Evolutionary conservation across 2,797 vertebrate genomes (phyloP).

Genomic region (Phylloscopus collybita): DNA sequence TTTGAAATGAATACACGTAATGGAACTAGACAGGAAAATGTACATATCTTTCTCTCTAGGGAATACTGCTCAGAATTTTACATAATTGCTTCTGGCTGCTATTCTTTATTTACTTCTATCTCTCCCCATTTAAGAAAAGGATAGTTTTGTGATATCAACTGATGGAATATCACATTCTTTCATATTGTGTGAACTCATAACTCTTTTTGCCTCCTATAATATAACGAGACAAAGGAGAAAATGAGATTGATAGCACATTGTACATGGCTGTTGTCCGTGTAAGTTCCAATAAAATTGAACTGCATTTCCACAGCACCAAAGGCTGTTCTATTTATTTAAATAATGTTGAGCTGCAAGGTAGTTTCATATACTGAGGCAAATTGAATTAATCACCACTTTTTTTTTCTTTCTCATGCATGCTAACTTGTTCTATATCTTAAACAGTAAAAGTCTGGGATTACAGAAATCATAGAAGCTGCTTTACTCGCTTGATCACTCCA

Average conservation of each 20-base stretch:
- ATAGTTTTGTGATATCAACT: not conserved
- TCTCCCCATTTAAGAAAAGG: not conserved
- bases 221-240: not conserved
- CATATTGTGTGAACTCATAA: not conserved
- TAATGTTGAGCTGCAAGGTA: not conserved
- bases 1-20: slow-evolving; percentile 43
- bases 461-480: not conserved
- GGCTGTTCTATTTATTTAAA: not conserved
- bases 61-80: slow-evolving; percentile 19
- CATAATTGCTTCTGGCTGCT: slow-evolving; percentile 45
- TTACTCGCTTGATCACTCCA: not conserved
- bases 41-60: slow-evolving; percentile 7
- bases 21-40: slow-evolving; percentile 48
- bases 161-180: slow-evolving; percentile 1
- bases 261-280: not conserved
- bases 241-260: not conserved
- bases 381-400: not conserved
- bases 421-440: not conserved
- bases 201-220: not conserved
- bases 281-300: not conserved
- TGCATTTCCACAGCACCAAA: not conserved
- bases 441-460: not conserved
- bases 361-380: not conserved
- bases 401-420: not conserved
- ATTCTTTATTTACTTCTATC: slow-evolving; percentile 29